Percentiles rank a stretch among this genome's conserved stretches.
Conservation (phyloP, 2,888 invertebrate genomes). For the Psylliodes chrysocephalus region DNA sequence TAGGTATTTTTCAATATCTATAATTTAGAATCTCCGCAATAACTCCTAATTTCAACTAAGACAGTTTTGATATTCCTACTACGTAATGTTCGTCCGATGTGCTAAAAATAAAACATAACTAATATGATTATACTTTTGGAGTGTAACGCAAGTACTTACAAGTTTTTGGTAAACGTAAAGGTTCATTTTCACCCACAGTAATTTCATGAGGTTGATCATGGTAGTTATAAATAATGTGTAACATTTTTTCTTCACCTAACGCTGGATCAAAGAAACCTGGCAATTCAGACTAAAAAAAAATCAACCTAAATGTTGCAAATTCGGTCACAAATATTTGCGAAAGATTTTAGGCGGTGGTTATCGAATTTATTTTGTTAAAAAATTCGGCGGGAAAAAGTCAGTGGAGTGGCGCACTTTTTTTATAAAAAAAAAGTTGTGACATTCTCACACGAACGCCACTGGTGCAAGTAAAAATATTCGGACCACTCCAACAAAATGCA, state of each 20-base stretch:
- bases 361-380: too few relatives aligned
- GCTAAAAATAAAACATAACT: conserved; percentile 57
- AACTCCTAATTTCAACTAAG: conserved; percentile 45
- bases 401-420: too few relatives aligned
- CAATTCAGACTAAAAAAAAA: conserved; percentile 82
- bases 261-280: conserved; percentile 98
- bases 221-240: conserved; percentile 88
- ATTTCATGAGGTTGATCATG: conserved; percentile 82
- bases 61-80: conserved; percentile 43
- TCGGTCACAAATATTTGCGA: too few relatives aligned
- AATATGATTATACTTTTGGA: too few relatives aligned
- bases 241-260: conserved; percentile 88
- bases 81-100: conserved; percentile 60
- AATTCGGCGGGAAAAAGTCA: too few relatives aligned
- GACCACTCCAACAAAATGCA: too few relatives aligned
- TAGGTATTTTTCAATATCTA: conserved; percentile 30
- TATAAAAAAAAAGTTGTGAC: too few relatives aligned
- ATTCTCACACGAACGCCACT: too few relatives aligned
- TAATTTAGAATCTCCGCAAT: conserved; percentile 33
- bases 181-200: conserved; percentile 81
- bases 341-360: too few relatives aligned
- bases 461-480: too few relatives aligned
- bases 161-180: conserved; percentile 80
- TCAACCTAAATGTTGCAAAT: too few relatives aligned
- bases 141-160: conserved; percentile 69